Conservation (phyloP, 2,888 invertebrate genomes). For the Allygus modestus region DNA sequence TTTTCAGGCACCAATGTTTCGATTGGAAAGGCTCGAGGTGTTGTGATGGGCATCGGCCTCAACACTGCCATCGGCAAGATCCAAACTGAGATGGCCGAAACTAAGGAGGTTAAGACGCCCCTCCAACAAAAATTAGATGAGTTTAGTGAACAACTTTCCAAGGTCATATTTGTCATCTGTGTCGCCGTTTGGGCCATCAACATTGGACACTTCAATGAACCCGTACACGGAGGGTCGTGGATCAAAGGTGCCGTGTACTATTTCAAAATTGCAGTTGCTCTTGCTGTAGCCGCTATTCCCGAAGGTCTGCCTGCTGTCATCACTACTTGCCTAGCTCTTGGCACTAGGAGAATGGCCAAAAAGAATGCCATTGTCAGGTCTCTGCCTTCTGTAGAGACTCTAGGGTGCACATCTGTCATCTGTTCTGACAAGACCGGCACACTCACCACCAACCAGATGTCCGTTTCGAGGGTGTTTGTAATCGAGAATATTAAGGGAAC, state of each 20-base stretch:
- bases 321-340: conserved; percentile 99
- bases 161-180: conserved; percentile 99
- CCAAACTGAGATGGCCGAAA: conserved; percentile 99
- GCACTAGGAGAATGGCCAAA: conserved; percentile 99
- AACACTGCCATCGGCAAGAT: conserved; percentile 99
- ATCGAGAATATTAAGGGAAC: conserved; percentile 94
- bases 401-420: conserved; percentile 99
- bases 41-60: conserved; percentile 98
- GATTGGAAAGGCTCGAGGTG: conserved; percentile 98
- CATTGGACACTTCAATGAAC: conserved; percentile 99
- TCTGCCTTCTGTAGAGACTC: conserved; percentile 98
- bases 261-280: conserved; percentile 99
- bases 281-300: conserved; percentile 99
- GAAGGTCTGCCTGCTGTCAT: conserved; percentile 99
- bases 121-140: conserved; percentile 99
- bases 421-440: conserved; percentile 99
- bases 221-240: conserved; percentile 99
- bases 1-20: conserved; percentile 99
- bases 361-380: conserved; percentile 99
- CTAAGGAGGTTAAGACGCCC: conserved; percentile 99
- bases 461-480: conserved; percentile 97
- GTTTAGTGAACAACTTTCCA: conserved; percentile 99
- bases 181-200: conserved; percentile 99
- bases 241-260: conserved; percentile 99
- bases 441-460: conserved; percentile 99